Base-by-base conservation (phyloP, 30 jellyfish, hydroid and myxozoan genomes). In the Aurelia sp. region DNA sequence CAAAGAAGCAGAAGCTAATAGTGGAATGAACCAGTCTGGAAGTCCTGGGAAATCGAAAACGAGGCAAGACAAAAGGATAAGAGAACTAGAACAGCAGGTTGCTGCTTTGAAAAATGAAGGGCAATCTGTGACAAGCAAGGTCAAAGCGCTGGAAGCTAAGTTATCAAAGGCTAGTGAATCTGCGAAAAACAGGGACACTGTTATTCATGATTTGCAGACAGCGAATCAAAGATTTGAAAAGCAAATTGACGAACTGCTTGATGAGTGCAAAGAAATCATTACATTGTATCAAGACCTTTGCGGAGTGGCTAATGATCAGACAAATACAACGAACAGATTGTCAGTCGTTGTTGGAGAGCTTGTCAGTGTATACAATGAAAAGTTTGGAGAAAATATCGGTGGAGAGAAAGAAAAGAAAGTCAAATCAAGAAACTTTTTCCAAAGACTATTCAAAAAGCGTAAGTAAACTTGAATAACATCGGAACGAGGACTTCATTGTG, bases 261-360 rank as follows among this genome's bases (percentile, higher is more conserved):
- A 71, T 44, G 82, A 71, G 50, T 41, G 51, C 19, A 71, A 41
- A 44, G 82, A 71, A 70, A 35, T 40, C 13, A 71, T 47, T 11
- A 18, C 57, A 0, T 44, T 41, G 13, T 16, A 71, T 44, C 68
- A 71, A 71, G 82, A 71, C 47, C 57, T 71, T 18, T 15, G 52
- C 48, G 48, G n/a, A 27, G 21, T 65, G 50, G 40, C 67, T 17
- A 71, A 71, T 17, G 16, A 44, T 10, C 55, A 44, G 15, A 44
- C 55, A 44, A 44, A 44, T 1, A 44, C 13, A 7, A 44, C 55
- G 16, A 44, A 44, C 55, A 44, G 55, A 10, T 44, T 44, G 55
- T 44, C 55, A 1, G 16, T 44, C 55, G 55, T 44, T 44, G 55
- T 44, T 44, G 55, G 55, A 44, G 55, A 44, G 8, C 55, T 44